Base-by-base conservation (phyloP, 2,113 vertebrate species). In the Etia nguti region DNA sequence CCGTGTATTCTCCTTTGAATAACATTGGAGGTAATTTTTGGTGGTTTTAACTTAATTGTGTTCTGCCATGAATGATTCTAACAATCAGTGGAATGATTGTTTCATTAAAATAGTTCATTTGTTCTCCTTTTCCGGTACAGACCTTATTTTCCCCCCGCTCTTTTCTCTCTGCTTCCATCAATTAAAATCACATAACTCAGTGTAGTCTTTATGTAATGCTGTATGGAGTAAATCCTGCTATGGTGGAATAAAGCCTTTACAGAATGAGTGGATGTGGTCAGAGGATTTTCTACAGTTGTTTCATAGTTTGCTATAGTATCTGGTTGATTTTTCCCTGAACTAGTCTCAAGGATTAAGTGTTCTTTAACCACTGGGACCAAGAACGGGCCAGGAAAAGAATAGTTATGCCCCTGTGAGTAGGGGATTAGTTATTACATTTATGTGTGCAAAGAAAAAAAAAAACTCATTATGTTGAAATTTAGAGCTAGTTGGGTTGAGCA, bases 121-220 rank as follows among this genome's bases (percentile, higher is more conserved):
- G 89, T 91, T 87, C 90, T 88, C 10, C 48, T 85, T 86, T 82
- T 52, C 88, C 77, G 87, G 92, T 54, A 90, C 55, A 77, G 90
- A 57, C 86, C 79, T 29, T 85, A 79, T 91, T 92, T 92, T 89
- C 0, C 0, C 31, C n/a, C 57, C n/a, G 43, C 50, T 84, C 62
- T 57, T 90, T 90, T 90, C 38, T 90, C 65, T 90, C 50, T 80
- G 22, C 77, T 88, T 87, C 81, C 80, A 92, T 95, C 90, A 93
- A 93, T 96, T 95, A 94, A 94, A 93, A 93, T 92, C 87, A 83
- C 81, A 94, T 95, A 92, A 95, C 94, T 88, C 91, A 92, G 88
- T 85, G 52, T 84, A 84, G 84, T 88, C 90, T 92, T 95, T 92
- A 90, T 90, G 83, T 79, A 85, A 86, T 91, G 79, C 88, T 88